Evolutionary conservation across 2,888 invertebrate species (phyloP).

Genomic region (Pemphredon lugubris): DNA sequence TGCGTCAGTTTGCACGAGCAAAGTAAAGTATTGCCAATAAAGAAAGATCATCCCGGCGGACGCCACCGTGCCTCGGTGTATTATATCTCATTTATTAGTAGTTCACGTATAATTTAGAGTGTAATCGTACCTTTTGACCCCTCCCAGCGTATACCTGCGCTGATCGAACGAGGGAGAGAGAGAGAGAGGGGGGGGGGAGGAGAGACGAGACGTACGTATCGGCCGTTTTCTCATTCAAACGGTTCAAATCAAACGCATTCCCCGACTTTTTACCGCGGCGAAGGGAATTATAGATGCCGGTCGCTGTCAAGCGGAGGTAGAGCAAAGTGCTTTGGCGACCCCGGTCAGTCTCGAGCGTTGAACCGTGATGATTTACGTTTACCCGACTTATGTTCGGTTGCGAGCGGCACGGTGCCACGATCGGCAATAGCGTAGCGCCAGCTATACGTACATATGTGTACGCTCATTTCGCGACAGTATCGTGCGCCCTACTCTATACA

Average conservation of each 20-base stretch:
- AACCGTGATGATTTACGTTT: conserved; percentile 61
- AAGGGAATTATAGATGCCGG: conserved; percentile 49
- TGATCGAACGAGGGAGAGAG: too few species aligned
- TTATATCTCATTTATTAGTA: too few species aligned
- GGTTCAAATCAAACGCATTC: conserved; percentile 41
- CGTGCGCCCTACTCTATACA: conserved; percentile 8
- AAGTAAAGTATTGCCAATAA: too few species aligned
- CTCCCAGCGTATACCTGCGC: too few species aligned
- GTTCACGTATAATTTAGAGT: too few species aligned
- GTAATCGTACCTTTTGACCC: too few species aligned
- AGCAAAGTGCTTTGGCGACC: conserved; percentile 51
- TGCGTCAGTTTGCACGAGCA: too few species aligned
- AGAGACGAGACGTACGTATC: conserved; percentile 6
- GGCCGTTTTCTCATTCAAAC: conserved; percentile 37
- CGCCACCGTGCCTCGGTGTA: too few species aligned
- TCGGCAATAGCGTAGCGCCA: conserved; percentile 5
- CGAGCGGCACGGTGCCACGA: conserved; percentile 15
- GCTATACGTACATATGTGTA: too few species aligned
- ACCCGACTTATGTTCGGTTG: conserved; percentile 39
- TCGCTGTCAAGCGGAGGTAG: conserved; percentile 47
- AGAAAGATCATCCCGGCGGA: too few species aligned
- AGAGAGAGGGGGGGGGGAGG: background rate
- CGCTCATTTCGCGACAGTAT: background rate
- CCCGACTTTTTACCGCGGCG: conserved; percentile 33
- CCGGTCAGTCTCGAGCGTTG: conserved; percentile 64